Evolutionary conservation across 1,140 invertebrate species (phyloP).

Genomic region (Heliconius melpomene): DNA sequence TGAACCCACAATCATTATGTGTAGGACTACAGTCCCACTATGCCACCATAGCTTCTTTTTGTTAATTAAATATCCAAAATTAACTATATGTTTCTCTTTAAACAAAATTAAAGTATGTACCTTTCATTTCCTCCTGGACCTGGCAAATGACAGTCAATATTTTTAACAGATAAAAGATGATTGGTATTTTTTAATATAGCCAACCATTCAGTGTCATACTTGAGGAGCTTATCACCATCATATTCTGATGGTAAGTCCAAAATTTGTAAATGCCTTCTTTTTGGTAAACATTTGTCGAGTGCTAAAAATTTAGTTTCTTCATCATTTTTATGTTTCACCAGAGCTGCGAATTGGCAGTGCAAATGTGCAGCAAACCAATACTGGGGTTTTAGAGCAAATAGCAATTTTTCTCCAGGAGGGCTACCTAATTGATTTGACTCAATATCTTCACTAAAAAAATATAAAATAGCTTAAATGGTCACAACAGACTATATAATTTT

Average conservation of each 20-base stretch:
- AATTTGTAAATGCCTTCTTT: slow-evolving; percentile 89
- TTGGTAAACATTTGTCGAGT: slow-evolving; percentile 97
- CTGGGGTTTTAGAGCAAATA: slow-evolving; percentile 89
- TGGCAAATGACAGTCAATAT: slow-evolving; percentile 88
- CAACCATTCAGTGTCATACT: slow-evolving; percentile 97
- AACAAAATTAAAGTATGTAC: slow-evolving; percentile 57
- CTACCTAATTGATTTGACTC: slow-evolving; percentile 91
- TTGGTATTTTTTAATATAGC: slow-evolving; percentile 93
- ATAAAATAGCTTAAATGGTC: neutral
- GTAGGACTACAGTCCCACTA: too few relatives aligned
- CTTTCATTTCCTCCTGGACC: slow-evolving; percentile 85
- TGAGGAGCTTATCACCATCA: slow-evolving; percentile 83
- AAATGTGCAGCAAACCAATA: slow-evolving; percentile 99
- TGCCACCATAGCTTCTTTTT: too few relatives aligned
- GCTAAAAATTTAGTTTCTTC: slow-evolving; percentile 94
- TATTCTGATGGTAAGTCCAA: slow-evolving; percentile 80
- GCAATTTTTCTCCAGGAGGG: slow-evolving; percentile 89
- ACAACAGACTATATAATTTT: neutral
- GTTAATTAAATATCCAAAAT: too few relatives aligned
- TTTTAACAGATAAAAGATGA: slow-evolving; percentile 90
- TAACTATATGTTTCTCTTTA: too few relatives aligned
- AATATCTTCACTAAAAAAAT: slow-evolving; percentile 87
- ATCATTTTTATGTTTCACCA: slow-evolving; percentile 86
- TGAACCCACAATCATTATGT: too few relatives aligned
- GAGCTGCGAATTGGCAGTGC: slow-evolving; percentile 96